Conservation (phyloP, 2,797 vertebrate genomes). For the Acomys russatus region DNA sequence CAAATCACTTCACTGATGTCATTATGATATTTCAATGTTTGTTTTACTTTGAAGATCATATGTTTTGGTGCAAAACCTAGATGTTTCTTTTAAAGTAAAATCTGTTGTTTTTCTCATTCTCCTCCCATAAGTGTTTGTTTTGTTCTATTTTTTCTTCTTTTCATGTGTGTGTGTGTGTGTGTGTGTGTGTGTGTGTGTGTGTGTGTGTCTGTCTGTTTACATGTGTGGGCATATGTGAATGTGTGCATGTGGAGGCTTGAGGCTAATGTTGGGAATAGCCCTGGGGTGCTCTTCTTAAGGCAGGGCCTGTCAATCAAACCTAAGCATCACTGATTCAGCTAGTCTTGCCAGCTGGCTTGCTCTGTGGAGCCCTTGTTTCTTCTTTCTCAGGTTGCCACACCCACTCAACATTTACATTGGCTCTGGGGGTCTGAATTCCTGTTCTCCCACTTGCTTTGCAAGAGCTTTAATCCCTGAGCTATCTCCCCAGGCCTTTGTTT, state of each 20-base stretch:
- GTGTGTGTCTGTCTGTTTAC: neutral
- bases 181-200: neutral
- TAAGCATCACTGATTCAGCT: neutral
- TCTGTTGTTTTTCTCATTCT: neutral
- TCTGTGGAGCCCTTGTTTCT: neutral
- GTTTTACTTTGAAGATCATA: constrained; percentile 45
- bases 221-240: neutral
- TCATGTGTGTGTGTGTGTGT: neutral
- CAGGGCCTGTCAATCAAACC: neutral
- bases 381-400: no score
- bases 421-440: neutral
- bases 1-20: neutral
- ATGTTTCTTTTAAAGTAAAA: constrained; percentile 34
- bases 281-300: neutral
- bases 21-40: neutral
- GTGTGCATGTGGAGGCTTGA: neutral
- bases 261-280: neutral
- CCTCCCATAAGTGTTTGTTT: neutral
- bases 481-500: neutral
- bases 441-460: neutral
- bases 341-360: neutral
- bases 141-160: neutral
- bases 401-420: neutral
- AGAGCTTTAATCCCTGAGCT: neutral
- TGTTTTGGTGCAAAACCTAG: neutral